Conservation (phyloP, 2,888 invertebrate genomes). For the Dasysyrphus albostriatus region DNA sequence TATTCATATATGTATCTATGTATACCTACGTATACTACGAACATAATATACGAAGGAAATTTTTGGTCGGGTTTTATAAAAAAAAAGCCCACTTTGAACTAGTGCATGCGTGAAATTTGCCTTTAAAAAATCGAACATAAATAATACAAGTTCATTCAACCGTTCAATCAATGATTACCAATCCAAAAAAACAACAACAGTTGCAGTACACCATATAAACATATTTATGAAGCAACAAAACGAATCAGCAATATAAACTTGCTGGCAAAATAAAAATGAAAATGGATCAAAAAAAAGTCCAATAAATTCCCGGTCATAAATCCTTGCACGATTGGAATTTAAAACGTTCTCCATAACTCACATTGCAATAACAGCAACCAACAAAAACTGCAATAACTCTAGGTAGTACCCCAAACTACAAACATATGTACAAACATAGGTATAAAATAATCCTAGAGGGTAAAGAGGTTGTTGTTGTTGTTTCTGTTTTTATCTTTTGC, state of each 20-base stretch:
- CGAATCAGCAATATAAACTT: constrained; percentile 20
- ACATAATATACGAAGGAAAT: no score
- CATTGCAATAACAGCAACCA: constrained; percentile 7
- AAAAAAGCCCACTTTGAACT: constrained; percentile 3
- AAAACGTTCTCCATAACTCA: constrained; percentile 52
- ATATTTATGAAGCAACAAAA: not conserved
- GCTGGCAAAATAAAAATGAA: constrained; percentile 1
- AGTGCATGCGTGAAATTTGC: constrained; percentile 54
- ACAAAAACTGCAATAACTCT: not conserved
- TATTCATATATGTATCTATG: no score
- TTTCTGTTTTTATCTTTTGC: not conserved
- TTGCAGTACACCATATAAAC: not conserved
- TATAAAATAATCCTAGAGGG: not conserved
- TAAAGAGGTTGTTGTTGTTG: constrained; percentile 3
- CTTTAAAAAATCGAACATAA: constrained; percentile 47
- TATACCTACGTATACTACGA: no score
- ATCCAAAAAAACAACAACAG: constrained; percentile 6
- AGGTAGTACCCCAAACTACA: not conserved
- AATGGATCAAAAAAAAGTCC: constrained; percentile 27
- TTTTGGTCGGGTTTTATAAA: no score
- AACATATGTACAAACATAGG: not conserved
- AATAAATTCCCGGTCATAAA: constrained; percentile 74
- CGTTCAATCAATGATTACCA: constrained; percentile 60
- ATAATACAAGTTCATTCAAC: constrained; percentile 57
- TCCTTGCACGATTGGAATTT: constrained; percentile 62